Base-by-base conservation (phyloP, 2,113 vertebrate species). In the Neotragus pygmaeus region DNA sequence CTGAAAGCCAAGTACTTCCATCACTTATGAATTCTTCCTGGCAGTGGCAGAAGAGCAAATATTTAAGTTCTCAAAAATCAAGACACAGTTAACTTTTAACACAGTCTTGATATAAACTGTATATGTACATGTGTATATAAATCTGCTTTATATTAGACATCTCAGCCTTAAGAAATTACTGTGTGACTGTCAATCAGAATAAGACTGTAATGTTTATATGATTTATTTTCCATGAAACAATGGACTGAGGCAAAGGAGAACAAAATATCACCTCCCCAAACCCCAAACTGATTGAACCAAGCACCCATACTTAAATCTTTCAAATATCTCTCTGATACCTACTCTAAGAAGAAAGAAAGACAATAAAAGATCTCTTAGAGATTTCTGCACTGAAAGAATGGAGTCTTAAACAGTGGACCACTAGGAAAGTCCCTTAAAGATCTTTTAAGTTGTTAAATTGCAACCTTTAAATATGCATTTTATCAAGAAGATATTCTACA, bases 31-130 rank as follows among this genome's bases (percentile, higher is more conserved):
- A 93, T 91, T 97, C 98, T 97, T 96, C 49, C 78, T 82, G 92
- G 95, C 90, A n/a, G 94, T 98, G 96, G 81, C 95, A 98, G 98
- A 94, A 97, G 98, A 98, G 94, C 88, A 98, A 98, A 97, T 98
- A 98, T 98, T 98, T 99, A 98, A 98, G 96, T 98, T 98, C 91
- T 98, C 94, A 97, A 98, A 98, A 98, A 98, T 98, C 96, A 98
- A 98, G 96, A 84, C 95, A 98, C 97, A 98, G 98, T 98, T 98
- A 98, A 97, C 97, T 98, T 97, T 97, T 95, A 98, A 73, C 97
- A 95, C 90, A 80, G 97, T 97, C 98, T 91, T 93, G 92, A 96
- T 98, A 96, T 98, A 98, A 99, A 98, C 97, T 98, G 33, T 91
- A 9, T 85, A n/a, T 92, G 75, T 77, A 49, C 73, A 84, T 64